phyloP scores from a whole-genome alignment of 2,113 vertebrate species.

The Eudyptes chrysolophus region DNA sequence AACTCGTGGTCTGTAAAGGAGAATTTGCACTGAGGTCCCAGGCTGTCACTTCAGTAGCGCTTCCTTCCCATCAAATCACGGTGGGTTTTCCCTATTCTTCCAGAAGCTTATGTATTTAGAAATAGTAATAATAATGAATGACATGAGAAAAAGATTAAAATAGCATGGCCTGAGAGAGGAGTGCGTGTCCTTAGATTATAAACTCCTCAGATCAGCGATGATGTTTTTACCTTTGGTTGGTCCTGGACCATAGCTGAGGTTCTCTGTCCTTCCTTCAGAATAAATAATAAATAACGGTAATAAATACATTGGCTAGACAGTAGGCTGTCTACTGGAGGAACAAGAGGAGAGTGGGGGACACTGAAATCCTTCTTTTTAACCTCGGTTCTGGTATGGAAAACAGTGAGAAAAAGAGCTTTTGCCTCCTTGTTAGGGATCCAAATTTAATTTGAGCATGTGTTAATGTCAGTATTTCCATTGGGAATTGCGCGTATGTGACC shows the following conservation, averaged over 20 bases:
- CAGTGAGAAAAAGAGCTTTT: background rate
- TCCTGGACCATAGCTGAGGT: background rate
- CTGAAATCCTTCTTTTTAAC: background rate
- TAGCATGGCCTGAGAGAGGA: background rate
- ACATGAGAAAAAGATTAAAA: background rate
- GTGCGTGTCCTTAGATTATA: rapidly evolving
- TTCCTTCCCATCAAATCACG: background rate
- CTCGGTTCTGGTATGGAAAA: background rate
- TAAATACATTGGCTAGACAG: background rate
- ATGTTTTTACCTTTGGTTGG: background rate
- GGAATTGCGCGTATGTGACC: rapidly evolving
- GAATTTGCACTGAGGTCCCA: background rate
- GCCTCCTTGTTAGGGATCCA: background rate
- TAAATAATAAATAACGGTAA: conserved; percentile 12
- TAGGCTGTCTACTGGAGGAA: background rate
- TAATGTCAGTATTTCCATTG: background rate
- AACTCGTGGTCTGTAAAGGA: background rate
- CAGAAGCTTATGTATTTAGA: background rate
- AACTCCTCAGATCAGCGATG: background rate
- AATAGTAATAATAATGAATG: background rate
- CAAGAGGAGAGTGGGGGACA: background rate
- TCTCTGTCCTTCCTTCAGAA: background rate
- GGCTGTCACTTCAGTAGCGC: background rate
- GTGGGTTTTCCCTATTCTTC: background rate
- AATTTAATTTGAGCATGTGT: background rate